phyloP scores from a whole-genome alignment of 2,113 vertebrate species.

The Scomber japonicus region DNA sequence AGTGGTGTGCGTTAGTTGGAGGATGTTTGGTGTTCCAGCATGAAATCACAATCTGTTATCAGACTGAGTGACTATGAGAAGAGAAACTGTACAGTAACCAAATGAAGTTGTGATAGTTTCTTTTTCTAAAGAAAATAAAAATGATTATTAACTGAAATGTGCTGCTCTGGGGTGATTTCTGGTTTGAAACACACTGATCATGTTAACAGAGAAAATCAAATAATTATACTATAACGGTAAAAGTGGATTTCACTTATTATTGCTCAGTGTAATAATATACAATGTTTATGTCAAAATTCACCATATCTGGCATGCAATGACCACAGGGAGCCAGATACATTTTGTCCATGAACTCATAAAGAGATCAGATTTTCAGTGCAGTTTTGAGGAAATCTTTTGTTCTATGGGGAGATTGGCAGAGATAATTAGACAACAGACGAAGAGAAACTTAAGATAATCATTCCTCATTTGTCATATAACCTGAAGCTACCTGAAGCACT shows the following conservation, averaged over 20 bases:
- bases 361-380: neutral
- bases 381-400: neutral
- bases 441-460: neutral
- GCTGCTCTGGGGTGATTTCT: conserved; percentile 56
- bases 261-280: neutral
- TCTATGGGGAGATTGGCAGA: neutral
- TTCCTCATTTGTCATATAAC: neutral
- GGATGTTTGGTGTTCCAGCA: conserved; percentile 80
- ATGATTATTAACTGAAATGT: conserved; percentile 71
- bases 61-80: conserved; percentile 75
- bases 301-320: neutral
- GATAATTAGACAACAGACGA: neutral
- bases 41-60: conserved; percentile 78
- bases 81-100: conserved; percentile 83
- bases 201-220: no score
- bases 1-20: conserved; percentile 74
- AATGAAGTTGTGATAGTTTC: conserved; percentile 84
- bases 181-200: neutral
- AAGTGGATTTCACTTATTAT: neutral
- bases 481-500: neutral
- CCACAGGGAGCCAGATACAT: neutral
- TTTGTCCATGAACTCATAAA: neutral
- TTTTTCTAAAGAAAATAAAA: conserved; percentile 84
- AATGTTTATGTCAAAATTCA: neutral
- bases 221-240: neutral